These are phyloP conservation scores for Bungarus multicinctus DNA, from an alignment of 2,113 vertebrate species.

Conservation along the genomic window DNA sequence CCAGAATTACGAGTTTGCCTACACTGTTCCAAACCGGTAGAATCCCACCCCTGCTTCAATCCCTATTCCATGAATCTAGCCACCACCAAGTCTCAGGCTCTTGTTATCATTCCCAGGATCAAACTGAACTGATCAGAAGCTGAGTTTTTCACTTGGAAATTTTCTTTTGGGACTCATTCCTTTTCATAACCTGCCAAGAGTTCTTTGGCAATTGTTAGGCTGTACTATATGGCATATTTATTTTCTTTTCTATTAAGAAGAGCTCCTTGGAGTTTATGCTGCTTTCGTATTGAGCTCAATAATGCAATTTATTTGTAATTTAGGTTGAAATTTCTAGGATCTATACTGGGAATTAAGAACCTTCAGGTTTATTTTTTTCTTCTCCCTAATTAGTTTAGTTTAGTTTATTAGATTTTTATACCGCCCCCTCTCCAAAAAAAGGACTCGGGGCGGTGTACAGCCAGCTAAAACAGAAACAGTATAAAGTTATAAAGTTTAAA, in stretches of 20 bases:
- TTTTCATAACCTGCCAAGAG: slow-evolving; percentile 3
- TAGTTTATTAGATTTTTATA: no score
- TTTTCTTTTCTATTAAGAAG: not conserved
- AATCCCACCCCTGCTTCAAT: no score
- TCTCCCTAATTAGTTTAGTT: no score
- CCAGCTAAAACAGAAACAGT: no score
- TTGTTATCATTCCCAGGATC: slow-evolving; percentile 3
- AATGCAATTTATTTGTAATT: not conserved
- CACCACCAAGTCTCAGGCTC: not conserved
- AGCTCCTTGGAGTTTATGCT: not conserved
- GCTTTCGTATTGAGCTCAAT: not conserved
- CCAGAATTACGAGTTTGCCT: no score
- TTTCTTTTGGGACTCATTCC: not conserved
- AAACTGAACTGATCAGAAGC: slow-evolving; percentile 1
- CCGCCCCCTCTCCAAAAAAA: no score
- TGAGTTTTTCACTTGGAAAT: not conserved
- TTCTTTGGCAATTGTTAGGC: slow-evolving; percentile 3
- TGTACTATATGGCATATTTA: not conserved
- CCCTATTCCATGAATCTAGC: not conserved
- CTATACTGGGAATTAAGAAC: not conserved
- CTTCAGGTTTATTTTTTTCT: not conserved
- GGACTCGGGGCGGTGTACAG: no score
- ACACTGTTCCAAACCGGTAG: no score
- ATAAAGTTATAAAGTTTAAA: no score
- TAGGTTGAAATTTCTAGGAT: not conserved